Conservation (phyloP, 2,113 vertebrate genomes). For the Microcebus tavaratra region DNA sequence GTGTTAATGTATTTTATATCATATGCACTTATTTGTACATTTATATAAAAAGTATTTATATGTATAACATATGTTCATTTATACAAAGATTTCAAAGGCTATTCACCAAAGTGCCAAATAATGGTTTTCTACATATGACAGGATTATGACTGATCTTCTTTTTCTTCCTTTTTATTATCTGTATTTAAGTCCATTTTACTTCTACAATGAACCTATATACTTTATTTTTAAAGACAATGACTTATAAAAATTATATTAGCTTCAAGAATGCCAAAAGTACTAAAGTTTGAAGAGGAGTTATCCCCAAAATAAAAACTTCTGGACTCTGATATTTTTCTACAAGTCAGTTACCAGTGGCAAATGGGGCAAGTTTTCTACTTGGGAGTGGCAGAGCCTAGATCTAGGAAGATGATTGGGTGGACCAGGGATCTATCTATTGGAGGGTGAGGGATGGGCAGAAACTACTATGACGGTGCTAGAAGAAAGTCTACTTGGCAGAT, state of each 20-base stretch:
- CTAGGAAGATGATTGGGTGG: neutral
- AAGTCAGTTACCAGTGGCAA: neutral
- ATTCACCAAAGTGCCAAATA: neutral
- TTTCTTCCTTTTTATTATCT: neutral
- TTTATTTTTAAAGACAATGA: neutral
- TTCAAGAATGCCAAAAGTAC: constrained; percentile 16
- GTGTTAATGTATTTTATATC: neutral
- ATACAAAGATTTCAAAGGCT: neutral
- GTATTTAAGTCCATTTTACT: neutral
- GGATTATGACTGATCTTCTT: neutral
- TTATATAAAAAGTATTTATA: neutral
- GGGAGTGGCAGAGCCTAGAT: neutral
- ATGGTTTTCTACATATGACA: neutral
- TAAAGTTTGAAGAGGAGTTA: neutral
- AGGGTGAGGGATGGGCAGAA: neutral
- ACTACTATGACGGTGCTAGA: neutral
- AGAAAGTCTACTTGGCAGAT: neutral
- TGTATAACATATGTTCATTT: neutral
- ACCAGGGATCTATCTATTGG: neutral
- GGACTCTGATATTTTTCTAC: neutral
- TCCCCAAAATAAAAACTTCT: neutral
- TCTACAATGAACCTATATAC: neutral
- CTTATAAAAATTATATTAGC: neutral
- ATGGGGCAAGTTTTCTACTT: neutral
- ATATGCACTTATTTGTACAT: neutral